phyloP scores from a whole-genome alignment of 2,797 vertebrate genomes.

The Falco biarmicus region DNA sequence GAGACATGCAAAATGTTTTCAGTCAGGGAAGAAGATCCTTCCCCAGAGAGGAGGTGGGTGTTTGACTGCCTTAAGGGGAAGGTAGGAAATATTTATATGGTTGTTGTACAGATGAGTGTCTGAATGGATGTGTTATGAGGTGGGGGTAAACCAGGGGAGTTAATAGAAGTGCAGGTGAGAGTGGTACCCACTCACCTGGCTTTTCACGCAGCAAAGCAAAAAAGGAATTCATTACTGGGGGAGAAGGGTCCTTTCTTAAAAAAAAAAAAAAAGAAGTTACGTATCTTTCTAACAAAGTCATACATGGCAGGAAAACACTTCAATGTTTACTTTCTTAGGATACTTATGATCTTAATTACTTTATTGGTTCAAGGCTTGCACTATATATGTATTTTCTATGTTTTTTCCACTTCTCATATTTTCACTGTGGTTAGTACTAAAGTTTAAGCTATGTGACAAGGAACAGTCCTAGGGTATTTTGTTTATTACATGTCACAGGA shows the following conservation, averaged over 20 bases:
- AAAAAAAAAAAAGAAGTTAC: neutral
- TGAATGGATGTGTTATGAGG: no score
- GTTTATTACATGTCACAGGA: neutral
- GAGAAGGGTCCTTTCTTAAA: neutral
- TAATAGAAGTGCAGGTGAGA: neutral
- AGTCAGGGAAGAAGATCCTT: accelerated
- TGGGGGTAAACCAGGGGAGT: no score
- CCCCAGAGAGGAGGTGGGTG: accelerated
- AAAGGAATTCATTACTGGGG: neutral
- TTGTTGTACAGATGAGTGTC: neutral
- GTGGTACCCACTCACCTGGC: accelerated
- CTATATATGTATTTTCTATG: neutral
- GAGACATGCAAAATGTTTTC: accelerated
- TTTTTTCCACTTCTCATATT: neutral
- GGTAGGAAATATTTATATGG: accelerated
- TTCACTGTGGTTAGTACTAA: neutral
- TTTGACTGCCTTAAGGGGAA: accelerated
- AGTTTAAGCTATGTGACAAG: neutral
- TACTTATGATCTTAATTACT: neutral
- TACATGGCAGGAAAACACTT: accelerated
- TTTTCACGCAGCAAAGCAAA: neutral
- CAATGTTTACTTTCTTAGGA: neutral
- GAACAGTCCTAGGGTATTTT: neutral
- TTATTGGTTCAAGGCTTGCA: neutral
- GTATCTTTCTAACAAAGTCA: accelerated